Percentiles rank a stretch among this genome's conserved stretches.
Evolutionary conservation across 1,140 invertebrate genomes (phyloP).

Genomic region (Hypsibius dujardini): DNA sequence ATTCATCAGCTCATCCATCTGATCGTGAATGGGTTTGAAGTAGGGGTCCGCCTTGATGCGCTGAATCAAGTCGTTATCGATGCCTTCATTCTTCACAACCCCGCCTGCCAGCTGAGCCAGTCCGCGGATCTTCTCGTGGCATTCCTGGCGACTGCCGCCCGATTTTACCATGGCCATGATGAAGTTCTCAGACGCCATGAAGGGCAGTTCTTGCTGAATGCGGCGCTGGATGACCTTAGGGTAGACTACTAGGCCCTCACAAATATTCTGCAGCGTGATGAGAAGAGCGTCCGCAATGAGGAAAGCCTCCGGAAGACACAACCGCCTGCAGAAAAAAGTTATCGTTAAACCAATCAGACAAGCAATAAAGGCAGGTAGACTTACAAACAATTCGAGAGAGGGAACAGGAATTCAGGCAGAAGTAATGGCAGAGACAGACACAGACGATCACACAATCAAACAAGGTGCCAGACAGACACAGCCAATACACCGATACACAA

Average conservation of each 20-base stretch:
- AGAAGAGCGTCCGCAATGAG: slow-evolving; percentile 73
- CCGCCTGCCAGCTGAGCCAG: slow-evolving; percentile 72
- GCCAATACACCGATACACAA: too few relatives aligned
- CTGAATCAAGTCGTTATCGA: slow-evolving; percentile 74
- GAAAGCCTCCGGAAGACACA: slow-evolving; percentile 79
- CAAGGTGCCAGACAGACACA: too few relatives aligned
- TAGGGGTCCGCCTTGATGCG: slow-evolving; percentile 58
- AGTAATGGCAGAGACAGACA: slow-evolving; percentile 3
- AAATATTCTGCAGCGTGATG: slow-evolving; percentile 73
- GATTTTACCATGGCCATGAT: slow-evolving; percentile 93
- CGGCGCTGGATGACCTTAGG: slow-evolving; percentile 65
- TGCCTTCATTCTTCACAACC: slow-evolving; percentile 69
- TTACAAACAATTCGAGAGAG: too few relatives aligned
- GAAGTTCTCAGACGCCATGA: slow-evolving; percentile 90
- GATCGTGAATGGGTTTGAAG: slow-evolving; percentile 59
- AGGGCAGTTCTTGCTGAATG: slow-evolving; percentile 75
- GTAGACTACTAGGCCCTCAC: slow-evolving; percentile 80
- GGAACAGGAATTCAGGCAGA: slow-evolving; percentile 8
- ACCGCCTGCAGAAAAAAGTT: slow-evolving; percentile 40
- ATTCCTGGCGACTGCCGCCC: slow-evolving; percentile 69
- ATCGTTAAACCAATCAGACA: not conserved
- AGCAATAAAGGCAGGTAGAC: not conserved
- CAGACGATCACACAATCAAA: not conserved
- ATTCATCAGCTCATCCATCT: slow-evolving; percentile 57
- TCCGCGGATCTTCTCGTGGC: slow-evolving; percentile 84